phyloP scores from a whole-genome alignment of 2,113 vertebrate species.

The Oceanites oceanicus region DNA sequence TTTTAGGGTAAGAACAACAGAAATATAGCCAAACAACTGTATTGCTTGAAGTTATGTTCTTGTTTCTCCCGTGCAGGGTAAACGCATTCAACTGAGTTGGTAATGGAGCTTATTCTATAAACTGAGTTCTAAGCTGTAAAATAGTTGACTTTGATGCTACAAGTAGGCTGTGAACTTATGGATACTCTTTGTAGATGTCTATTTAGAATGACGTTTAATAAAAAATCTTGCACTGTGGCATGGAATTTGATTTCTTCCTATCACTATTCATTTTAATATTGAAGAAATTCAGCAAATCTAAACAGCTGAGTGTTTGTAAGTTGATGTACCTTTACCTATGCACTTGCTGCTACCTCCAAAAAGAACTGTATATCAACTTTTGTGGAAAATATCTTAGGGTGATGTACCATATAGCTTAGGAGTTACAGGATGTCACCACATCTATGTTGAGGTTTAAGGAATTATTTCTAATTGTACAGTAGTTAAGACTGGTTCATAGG shows the following conservation, averaged over 20 bases:
- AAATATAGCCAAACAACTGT: not conserved
- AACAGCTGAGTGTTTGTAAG: not conserved
- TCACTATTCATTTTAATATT: not conserved
- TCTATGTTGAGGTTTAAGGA: not conserved
- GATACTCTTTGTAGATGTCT: not conserved
- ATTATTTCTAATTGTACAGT: not conserved
- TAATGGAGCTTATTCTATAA: not conserved
- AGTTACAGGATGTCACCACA: not conserved
- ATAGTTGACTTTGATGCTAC: not conserved
- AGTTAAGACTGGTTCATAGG: not conserved
- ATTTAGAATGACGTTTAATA: not conserved
- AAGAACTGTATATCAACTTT: not conserved
- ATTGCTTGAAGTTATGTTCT: not conserved
- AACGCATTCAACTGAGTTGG: not conserved
- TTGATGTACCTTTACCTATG: not conserved
- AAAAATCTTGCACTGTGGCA: not conserved
- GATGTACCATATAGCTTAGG: not conserved
- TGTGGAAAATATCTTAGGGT: not conserved
- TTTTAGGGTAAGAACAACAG: not conserved
- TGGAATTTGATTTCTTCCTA: not conserved
- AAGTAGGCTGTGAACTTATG: not conserved
- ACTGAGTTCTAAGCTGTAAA: not conserved
- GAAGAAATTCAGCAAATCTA: not conserved
- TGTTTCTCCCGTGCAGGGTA: not conserved
- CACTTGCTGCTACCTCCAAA: not conserved